Conservation (phyloP, 2,113 vertebrate genomes). For the Nannobrachium achirus region DNA sequence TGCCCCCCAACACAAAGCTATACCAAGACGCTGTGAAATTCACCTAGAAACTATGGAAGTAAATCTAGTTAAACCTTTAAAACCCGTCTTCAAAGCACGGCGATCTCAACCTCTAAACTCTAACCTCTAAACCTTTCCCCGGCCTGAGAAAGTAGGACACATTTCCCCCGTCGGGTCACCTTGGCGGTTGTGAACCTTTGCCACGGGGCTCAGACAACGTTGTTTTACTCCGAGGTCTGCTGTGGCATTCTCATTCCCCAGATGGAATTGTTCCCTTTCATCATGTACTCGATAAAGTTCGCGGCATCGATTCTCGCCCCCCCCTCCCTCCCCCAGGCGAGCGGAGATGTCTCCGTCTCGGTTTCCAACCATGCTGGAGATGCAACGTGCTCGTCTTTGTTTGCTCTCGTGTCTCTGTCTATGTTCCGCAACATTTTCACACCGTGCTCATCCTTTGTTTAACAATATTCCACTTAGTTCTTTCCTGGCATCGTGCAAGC, state of each 20-base stretch:
- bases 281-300: conserved; percentile 66
- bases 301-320: conserved; percentile 70
- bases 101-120: conserved; percentile 23
- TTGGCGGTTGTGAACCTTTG: conserved; percentile 55
- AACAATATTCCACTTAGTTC: not conserved
- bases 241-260: conserved; percentile 50
- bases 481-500: not conserved
- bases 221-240: conserved; percentile 55
- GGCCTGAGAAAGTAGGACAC: conserved; percentile 68
- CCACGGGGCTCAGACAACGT: conserved; percentile 56
- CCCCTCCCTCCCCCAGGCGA: conserved; percentile 40
- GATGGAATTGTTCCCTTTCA: conserved; percentile 68
- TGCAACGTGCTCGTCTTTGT: conserved; percentile 18
- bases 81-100: conserved; percentile 64
- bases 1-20: no score
- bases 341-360: conserved; percentile 48
- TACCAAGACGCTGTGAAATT: conserved; percentile 6
- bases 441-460: not conserved
- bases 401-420: not conserved
- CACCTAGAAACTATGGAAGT: conserved; percentile 17
- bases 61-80: conserved; percentile 41
- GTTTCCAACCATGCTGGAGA: not conserved
- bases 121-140: conserved; percentile 43
- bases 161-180: conserved; percentile 62
- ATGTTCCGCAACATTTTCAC: not conserved